Conservation (phyloP, 1,140 invertebrate species). For the Halotydeus destructor region DNA sequence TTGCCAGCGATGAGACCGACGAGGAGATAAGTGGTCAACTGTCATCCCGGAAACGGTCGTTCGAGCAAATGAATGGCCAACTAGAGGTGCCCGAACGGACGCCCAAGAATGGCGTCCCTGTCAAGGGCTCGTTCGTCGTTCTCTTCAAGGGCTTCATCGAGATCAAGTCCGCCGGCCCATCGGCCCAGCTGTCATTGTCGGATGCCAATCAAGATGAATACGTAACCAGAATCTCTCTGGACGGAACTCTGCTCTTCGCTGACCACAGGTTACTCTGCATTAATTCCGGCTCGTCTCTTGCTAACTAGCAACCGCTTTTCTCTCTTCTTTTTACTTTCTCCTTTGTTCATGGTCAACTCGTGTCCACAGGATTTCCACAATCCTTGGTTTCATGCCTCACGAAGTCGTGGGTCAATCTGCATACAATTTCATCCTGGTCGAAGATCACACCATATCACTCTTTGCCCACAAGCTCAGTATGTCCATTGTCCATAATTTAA, state of each 20-base stretch:
- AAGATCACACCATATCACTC: conserved; percentile 59
- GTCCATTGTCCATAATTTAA: conserved; percentile 21
- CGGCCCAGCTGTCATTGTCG: conserved; percentile 40
- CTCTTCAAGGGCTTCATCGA: conserved; percentile 16
- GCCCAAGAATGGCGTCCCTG: no score
- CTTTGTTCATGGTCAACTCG: not conserved
- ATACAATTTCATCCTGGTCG: conserved; percentile 62
- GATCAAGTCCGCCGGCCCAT: conserved; percentile 23
- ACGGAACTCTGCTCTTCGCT: conserved; percentile 57
- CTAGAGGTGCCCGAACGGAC: no score
- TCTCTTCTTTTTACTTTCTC: conserved; percentile 10
- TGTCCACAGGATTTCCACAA: conserved; percentile 41
- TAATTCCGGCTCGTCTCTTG: not conserved
- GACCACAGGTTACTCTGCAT: conserved; percentile 38
- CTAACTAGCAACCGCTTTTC: not conserved
- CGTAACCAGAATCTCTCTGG: conserved; percentile 53
- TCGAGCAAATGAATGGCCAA: no score
- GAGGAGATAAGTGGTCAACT: not conserved
- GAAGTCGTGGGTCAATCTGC: conserved; percentile 56
- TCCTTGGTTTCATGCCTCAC: conserved; percentile 59
- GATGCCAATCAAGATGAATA: conserved; percentile 61
- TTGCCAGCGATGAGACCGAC: not conserved
- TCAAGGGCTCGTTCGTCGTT: no score
- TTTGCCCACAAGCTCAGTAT: conserved; percentile 61
- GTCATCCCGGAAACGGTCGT: not conserved